Conservation (phyloP, 2,113 vertebrate genomes). For the Fregetta grallaria region DNA sequence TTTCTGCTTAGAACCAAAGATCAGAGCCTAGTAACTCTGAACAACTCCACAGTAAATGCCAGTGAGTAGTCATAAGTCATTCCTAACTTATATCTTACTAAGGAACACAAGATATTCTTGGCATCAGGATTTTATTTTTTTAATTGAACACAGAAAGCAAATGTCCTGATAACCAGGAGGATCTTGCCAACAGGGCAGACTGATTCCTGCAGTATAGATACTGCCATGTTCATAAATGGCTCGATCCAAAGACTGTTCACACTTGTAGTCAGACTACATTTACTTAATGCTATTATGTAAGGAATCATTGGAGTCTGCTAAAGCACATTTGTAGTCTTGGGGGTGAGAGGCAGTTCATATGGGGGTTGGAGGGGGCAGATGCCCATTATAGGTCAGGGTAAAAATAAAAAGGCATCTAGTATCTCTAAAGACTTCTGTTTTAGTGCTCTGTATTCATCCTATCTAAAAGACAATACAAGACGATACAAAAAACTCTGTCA, state of each 20-base stretch:
- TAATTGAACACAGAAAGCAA: background rate
- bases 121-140: background rate
- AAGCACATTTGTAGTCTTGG: background rate
- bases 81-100: background rate
- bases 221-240: background rate
- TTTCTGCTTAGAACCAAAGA: background rate
- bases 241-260: background rate
- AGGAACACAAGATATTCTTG: background rate
- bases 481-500: conserved; percentile 27
- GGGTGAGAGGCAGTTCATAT: background rate
- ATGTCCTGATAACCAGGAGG: background rate
- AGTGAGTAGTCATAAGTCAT: background rate
- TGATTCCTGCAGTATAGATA: background rate
- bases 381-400: background rate
- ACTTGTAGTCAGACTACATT: background rate
- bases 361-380: background rate
- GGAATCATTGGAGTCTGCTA: background rate
- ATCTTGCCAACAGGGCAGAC: background rate
- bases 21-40: background rate
- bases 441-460: background rate
- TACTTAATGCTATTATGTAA: background rate
- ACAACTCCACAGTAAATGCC: background rate
- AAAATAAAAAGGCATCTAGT: background rate
- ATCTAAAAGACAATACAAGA: background rate
- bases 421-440: background rate